These are phyloP conservation scores for Sipha maydis DNA, from an alignment of 2,888 invertebrate species.

Conservation along the genomic window DNA sequence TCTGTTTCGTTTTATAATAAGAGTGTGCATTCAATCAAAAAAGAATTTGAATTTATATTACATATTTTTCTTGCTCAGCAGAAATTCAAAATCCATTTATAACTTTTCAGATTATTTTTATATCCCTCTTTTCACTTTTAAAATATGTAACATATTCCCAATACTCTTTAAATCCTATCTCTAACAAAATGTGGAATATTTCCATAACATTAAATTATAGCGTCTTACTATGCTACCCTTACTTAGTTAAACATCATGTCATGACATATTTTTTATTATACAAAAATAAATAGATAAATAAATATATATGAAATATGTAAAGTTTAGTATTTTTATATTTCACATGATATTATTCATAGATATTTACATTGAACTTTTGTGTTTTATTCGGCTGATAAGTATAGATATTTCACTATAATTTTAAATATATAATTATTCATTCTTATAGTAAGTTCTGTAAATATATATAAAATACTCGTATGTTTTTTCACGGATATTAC, in stretches of 20 bases:
- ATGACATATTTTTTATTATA: not conserved
- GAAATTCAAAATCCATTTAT: conserved; percentile 37
- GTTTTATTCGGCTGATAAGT: too few relatives aligned
- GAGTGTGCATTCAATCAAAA: not conserved
- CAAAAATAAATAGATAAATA: conserved; percentile 5
- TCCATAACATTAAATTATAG: conserved; percentile 9
- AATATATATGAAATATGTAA: not conserved
- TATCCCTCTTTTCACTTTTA: not conserved
- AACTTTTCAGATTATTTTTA: conserved; percentile 24
- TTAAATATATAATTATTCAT: too few relatives aligned
- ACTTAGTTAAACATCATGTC: too few relatives aligned
- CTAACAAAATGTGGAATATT: not conserved
- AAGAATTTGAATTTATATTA: conserved; percentile 8
- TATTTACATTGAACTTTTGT: too few relatives aligned
- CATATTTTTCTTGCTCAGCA: not conserved
- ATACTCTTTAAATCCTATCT: conserved; percentile 2
- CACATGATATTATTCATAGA: too few relatives aligned
- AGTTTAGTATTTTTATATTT: not conserved
- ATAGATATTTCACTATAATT: too few relatives aligned
- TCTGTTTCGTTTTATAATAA: not conserved
- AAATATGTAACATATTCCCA: not conserved
- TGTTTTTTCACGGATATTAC: too few relatives aligned
- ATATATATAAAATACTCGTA: too few relatives aligned
- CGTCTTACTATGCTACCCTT: not conserved
- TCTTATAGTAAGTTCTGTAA: too few relatives aligned